Percentiles rank a stretch among this genome's conserved stretches.
phyloP scores from a whole-genome alignment of 2,888 invertebrate genomes.

The Eupithecia subfuscata region DNA sequence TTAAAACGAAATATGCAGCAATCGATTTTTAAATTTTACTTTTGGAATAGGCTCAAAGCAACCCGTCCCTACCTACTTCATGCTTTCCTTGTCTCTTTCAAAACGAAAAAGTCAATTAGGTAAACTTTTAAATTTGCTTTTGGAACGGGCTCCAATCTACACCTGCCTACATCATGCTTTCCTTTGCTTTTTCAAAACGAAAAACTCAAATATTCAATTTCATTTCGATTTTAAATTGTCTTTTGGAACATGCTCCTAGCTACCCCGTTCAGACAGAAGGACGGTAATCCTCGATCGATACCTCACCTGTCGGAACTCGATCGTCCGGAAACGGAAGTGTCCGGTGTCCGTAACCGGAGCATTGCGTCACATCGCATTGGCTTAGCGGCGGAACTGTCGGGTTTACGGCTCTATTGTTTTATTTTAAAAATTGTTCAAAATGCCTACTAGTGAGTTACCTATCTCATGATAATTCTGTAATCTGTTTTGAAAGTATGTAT shows the following conservation, averaged over 20 bases:
- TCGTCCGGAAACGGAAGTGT: slow-evolving; percentile 79
- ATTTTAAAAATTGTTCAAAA: neutral
- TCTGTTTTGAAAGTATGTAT: no score
- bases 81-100: neutral
- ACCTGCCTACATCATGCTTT: no score
- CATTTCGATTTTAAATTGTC: neutral
- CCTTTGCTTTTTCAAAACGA: neutral
- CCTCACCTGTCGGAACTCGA: slow-evolving; percentile 64
- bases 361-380: slow-evolving; percentile 39
- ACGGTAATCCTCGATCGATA: slow-evolving; percentile 40
- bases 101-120: no score
- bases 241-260: slow-evolving; percentile 1
- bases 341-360: slow-evolving; percentile 64
- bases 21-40: no score
- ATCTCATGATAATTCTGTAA: no score
- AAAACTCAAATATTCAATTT: neutral
- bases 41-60: no score
- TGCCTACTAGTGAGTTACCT: neutral
- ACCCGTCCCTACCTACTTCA: neutral
- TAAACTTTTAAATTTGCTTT: no score
- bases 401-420: slow-evolving; percentile 6
- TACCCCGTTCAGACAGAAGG: slow-evolving; percentile 38
- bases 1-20: no score
- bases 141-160: no score
- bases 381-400: slow-evolving; percentile 28